Evolutionary conservation across 2,888 invertebrate genomes (phyloP), one percentile per base, ranked within the genome.

Genomic region (Drosophila anceps): DNA sequence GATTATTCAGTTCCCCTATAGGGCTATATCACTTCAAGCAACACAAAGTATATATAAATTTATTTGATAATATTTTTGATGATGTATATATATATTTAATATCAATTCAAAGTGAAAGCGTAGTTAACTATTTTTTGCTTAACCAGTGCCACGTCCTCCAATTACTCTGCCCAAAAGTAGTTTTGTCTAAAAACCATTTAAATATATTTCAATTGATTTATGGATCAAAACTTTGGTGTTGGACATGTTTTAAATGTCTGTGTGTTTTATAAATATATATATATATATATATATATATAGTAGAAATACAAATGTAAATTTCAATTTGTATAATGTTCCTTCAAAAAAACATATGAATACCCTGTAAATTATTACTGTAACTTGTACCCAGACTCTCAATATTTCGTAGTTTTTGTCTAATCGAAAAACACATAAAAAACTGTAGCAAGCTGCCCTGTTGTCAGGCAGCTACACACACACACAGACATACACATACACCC

Each of bases 41-140:
- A 88, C 84, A 87, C 82, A 87, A 89, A 90, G 82, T 90, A 89
- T 90, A 90, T 87, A 90, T 80, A 74, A 55, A 66, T 66, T 50
- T 66, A 44, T 59, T 59, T 39, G 24, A 54, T 0, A 39, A 24
- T 64, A 37, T 65, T 35, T 35, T 33, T 20, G 35, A 43, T 43
- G 41, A 31, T 76, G 64, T 78, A 80, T 24, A 81, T 63, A 72
- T 27, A 27, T 29, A 44, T 24, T 29, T 29, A 31, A 50, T 29
- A 48, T 15, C 29, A 48, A 65, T 57, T 48, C 55, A 65, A 76
- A 77, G 68, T 66, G 82, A 79, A 82, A 61, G 73, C 76, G 66
- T 74, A 88, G 84, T 77, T 46, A 69, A 20, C 18, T 48, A 43
- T 55, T 63, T 41, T 62, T 65, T 50, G 61, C 59, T 59, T 73